phyloP scores from a whole-genome alignment of 2,113 vertebrate species.

The Sciurus niger region DNA sequence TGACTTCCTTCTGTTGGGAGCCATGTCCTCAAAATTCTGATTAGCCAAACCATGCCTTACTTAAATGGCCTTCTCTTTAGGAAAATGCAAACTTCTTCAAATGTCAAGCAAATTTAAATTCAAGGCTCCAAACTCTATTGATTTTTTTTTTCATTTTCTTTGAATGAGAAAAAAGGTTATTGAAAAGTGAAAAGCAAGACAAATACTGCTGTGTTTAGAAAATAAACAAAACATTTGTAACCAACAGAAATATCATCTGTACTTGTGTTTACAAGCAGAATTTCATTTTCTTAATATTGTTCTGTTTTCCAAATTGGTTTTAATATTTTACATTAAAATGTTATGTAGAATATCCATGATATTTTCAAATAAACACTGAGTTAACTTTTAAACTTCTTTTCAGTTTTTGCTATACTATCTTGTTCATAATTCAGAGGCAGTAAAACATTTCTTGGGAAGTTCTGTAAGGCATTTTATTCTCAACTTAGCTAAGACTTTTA shows the following conservation, averaged over 20 bases:
- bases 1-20: not conserved
- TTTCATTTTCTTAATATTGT: conserved; percentile 14
- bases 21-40: not conserved
- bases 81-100: conserved; percentile 11
- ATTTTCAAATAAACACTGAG: conserved; percentile 43
- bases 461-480: conserved; percentile 20
- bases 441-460: not conserved
- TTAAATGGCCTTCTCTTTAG: not conserved
- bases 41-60: not conserved
- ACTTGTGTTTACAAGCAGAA: not conserved
- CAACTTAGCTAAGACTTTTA: not conserved
- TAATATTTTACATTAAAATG: not conserved
- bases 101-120: conserved; percentile 22
- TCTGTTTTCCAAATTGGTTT: conserved; percentile 53
- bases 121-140: not conserved
- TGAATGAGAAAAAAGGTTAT: not conserved
- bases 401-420: not conserved
- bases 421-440: not conserved
- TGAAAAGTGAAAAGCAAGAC: conserved; percentile 23
- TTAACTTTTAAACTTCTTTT: not conserved
- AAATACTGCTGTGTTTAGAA: conserved; percentile 3
- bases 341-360: not conserved
- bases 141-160: not conserved
- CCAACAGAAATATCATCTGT: not conserved
- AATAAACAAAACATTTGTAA: not conserved